These are phyloP conservation scores for Suillia variegata DNA, from an alignment of 2,888 invertebrate genomes.

Conservation along the genomic window DNA sequence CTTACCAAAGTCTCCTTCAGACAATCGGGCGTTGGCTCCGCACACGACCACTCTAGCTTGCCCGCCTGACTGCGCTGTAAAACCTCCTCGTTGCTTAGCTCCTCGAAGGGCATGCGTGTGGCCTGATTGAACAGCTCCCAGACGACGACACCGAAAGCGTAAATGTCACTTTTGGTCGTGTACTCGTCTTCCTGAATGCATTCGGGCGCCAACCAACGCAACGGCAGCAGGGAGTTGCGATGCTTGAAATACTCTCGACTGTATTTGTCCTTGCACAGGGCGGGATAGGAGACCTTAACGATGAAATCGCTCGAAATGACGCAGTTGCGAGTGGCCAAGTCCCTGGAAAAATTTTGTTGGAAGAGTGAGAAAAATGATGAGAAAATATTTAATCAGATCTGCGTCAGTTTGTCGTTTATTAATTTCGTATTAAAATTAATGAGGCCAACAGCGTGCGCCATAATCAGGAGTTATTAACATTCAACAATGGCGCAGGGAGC, in stretches of 20 bases:
- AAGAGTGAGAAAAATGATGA: constrained; percentile 12
- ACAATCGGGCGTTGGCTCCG: constrained; percentile 68
- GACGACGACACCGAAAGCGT: constrained; percentile 85
- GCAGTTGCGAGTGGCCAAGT: constrained; percentile 91
- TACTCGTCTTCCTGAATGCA: constrained; percentile 89
- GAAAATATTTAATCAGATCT: constrained; percentile 12
- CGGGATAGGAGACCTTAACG: constrained; percentile 82
- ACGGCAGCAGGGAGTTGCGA: constrained; percentile 81
- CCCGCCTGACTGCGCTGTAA: constrained; percentile 60
- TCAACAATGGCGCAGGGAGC: constrained; percentile 2
- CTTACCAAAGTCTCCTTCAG: constrained; percentile 67
- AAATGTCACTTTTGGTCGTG: constrained; percentile 92
- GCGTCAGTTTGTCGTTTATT: neutral
- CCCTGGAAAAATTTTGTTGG: constrained; percentile 64
- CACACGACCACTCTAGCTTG: constrained; percentile 72
- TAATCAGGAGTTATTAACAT: constrained; percentile 6
- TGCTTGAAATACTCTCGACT: constrained; percentile 88
- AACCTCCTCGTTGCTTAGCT: constrained; percentile 57
- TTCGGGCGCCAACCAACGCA: constrained; percentile 90
- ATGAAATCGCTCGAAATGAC: constrained; percentile 78
- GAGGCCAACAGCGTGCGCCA: neutral
- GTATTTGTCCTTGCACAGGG: constrained; percentile 83
- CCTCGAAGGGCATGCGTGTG: constrained; percentile 73
- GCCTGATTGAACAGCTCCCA: constrained; percentile 89
- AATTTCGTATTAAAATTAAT: constrained; percentile 9